Evolutionary conservation across 2,888 invertebrate species (phyloP).

Genomic region (Hemaris fuciformis): DNA sequence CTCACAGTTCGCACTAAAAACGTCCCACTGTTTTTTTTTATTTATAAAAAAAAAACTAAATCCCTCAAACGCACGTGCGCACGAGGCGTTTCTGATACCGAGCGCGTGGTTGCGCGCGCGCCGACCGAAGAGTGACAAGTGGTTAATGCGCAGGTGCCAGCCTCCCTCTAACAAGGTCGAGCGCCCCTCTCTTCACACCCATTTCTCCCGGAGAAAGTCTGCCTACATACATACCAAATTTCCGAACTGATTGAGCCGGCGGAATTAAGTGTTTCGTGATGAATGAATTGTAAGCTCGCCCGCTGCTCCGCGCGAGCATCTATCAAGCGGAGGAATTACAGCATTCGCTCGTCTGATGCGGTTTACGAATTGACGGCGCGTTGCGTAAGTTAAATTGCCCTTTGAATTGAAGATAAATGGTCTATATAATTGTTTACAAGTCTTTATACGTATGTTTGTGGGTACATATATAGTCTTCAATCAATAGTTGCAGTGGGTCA

Average conservation of each 20-base stretch:
- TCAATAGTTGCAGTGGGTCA: too few species aligned
- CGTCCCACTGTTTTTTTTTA: conserved; percentile 42
- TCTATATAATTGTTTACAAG: neutral
- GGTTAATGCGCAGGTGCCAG: conserved; percentile 73
- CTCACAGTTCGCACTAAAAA: conserved; percentile 68
- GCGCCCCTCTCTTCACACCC: conserved; percentile 63
- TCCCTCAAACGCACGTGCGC: conserved; percentile 61
- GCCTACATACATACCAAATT: conserved; percentile 81
- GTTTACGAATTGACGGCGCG: too few species aligned
- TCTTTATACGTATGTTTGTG: neutral
- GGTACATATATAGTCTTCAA: too few species aligned
- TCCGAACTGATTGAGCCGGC: conserved; percentile 73
- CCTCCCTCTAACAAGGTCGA: conserved; percentile 80
- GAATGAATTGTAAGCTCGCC: conserved; percentile 44
- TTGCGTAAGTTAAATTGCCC: neutral
- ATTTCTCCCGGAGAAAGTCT: conserved; percentile 80
- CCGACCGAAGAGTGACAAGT: conserved; percentile 71
- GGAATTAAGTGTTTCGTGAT: conserved; percentile 52
- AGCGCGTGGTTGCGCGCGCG: conserved; percentile 73
- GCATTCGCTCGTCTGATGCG: neutral
- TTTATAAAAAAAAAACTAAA: conserved; percentile 19
- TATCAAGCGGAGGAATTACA: neutral
- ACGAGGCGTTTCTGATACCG: conserved; percentile 43
- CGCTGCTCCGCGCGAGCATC: too few species aligned
- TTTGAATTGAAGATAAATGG: neutral